A percentile compares a stretch with the other conserved stretches of the same genome.
Evolutionary conservation across 92 coral and sea anemone genomes (phyloP).

Genomic region (Parazoanthus swiftii): DNA sequence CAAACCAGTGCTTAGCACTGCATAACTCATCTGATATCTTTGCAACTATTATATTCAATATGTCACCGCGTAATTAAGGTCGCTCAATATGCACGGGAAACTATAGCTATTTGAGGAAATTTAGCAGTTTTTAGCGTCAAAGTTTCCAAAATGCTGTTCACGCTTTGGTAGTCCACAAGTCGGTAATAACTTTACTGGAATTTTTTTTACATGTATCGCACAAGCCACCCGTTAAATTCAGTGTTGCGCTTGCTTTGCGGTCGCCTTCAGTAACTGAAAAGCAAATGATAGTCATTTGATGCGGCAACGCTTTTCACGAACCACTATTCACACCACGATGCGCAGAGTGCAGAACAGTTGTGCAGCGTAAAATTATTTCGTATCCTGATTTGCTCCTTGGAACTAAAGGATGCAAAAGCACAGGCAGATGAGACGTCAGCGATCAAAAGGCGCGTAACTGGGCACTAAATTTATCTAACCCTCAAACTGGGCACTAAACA

Average conservation of each 20-base stretch:
- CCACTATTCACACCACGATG: not conserved
- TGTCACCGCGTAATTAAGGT: not conserved
- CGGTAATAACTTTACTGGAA: not conserved
- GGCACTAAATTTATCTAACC: conserved; percentile 51
- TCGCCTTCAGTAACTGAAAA: not conserved
- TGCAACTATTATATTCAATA: not conserved
- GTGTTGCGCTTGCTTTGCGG: not conserved
- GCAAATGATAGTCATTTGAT: not conserved
- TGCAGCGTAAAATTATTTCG: not conserved
- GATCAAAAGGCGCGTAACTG: not conserved
- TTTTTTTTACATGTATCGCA: not conserved
- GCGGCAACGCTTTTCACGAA: not conserved
- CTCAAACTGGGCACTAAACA: not conserved
- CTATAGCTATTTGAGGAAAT: not conserved
- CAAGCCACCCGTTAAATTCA: not conserved
- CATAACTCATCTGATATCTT: not conserved
- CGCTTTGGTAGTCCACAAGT: not conserved
- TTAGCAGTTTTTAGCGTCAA: not conserved
- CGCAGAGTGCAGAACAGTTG: not conserved
- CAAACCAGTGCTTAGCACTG: not conserved
- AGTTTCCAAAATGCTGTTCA: no score
- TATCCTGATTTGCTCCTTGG: not conserved
- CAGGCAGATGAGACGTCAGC: not conserved
- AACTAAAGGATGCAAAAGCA: not conserved
- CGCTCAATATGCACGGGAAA: not conserved